Conservation (phyloP, 1,140 invertebrate species). For the Dendrolimus kikuchii region DNA sequence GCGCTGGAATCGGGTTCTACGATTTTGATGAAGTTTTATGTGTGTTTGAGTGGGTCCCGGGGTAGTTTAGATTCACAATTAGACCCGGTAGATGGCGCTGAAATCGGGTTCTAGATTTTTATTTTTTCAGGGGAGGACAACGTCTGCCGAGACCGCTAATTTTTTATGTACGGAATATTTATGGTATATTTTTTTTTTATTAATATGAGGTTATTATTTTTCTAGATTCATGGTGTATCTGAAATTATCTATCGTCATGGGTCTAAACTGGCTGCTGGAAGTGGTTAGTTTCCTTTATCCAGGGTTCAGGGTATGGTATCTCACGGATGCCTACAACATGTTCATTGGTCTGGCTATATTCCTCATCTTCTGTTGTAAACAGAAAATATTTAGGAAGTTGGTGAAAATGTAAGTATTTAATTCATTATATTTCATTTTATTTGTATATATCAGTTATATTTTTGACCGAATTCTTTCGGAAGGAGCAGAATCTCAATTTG, state of each 20-base stretch:
- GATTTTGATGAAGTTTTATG: no score
- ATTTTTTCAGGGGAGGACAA: no score
- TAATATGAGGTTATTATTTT: constrained; percentile 3
- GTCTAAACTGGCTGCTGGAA: constrained; percentile 45
- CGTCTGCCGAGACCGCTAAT: no score
- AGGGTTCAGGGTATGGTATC: constrained; percentile 23
- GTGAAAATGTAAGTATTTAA: constrained; percentile 21
- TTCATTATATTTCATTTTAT: neutral
- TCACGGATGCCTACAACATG: constrained; percentile 39
- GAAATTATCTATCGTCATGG: constrained; percentile 46
- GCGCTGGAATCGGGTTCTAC: no score
- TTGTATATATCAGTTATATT: neutral
- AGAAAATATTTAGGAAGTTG: constrained; percentile 39
- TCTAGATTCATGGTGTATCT: constrained; percentile 37
- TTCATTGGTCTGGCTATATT: constrained; percentile 57
- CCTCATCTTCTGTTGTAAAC: constrained; percentile 63
- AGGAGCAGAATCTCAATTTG: neutral
- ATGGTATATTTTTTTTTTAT: no score
- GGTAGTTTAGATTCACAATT: no score
- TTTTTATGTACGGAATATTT: no score
- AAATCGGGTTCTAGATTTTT: no score
- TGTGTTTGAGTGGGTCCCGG: no score
- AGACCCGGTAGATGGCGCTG: no score
- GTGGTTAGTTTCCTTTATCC: constrained; percentile 31
- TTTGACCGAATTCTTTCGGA: neutral